These are phyloP conservation scores for Archegozetes longisetosus DNA, from an alignment of 1,140 invertebrate species.

Conservation along the genomic window DNA sequence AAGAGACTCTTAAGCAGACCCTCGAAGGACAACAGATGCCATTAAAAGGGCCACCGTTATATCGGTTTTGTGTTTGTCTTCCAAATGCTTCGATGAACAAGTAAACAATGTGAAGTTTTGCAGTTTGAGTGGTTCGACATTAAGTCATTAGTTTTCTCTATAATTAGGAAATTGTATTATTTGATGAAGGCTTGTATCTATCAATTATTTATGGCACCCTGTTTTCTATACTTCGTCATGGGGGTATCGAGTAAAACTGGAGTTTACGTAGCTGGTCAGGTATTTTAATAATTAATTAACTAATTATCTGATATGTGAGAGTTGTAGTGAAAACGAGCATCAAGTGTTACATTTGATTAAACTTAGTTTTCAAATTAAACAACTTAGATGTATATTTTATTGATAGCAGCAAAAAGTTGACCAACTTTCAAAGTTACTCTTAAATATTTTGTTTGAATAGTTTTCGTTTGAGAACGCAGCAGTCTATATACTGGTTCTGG, in stretches of 20 bases:
- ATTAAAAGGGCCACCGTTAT: slow-evolving; percentile 11
- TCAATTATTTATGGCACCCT: slow-evolving; percentile 14
- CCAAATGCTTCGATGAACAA: slow-evolving; percentile 6
- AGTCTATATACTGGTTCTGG: slow-evolving; percentile 10
- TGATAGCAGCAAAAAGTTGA: not conserved
- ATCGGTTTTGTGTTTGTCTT: slow-evolving; percentile 6
- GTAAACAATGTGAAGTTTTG: not conserved
- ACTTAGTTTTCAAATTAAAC: not conserved
- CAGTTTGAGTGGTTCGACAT: not conserved
- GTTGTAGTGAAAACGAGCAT: not conserved
- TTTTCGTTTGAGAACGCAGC: slow-evolving; percentile 15
- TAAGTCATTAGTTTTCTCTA: not conserved
- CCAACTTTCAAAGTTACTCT: not conserved
- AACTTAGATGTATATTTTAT: not conserved
- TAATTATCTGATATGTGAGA: slow-evolving; percentile 2
- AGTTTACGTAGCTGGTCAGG: slow-evolving; percentile 13
- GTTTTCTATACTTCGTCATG: slow-evolving; percentile 15
- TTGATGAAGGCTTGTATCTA: slow-evolving; percentile 12
- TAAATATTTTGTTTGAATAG: not conserved
- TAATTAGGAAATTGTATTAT: slow-evolving; percentile 10
- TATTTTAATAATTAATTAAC: not conserved
- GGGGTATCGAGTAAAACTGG: slow-evolving; percentile 14
- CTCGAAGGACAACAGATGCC: slow-evolving; percentile 8
- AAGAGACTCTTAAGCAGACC: slow-evolving; percentile 10
- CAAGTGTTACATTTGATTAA: not conserved